phyloP scores from a whole-genome alignment of 2,797 vertebrate species.

The Neomorphus geoffroyi region DNA sequence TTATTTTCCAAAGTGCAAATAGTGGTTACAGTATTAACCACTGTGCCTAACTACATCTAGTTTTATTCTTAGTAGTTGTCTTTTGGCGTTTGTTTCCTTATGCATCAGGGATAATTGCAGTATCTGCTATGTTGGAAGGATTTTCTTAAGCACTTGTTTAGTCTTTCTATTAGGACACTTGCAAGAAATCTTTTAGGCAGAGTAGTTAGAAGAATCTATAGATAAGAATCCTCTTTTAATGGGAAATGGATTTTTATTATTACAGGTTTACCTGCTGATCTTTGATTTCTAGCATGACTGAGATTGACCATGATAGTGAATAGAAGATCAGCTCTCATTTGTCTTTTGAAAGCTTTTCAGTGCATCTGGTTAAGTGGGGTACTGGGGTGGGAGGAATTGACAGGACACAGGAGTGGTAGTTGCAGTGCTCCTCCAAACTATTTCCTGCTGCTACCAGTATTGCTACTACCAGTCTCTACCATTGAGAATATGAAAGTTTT shows the following conservation, averaged over 20 bases:
- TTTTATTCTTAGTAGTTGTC: background rate
- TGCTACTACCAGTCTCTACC: background rate
- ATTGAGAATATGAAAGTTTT: background rate
- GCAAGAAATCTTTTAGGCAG: background rate
- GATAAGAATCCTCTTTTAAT: background rate
- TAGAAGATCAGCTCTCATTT: background rate
- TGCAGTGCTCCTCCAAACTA: background rate
- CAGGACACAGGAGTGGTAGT: background rate
- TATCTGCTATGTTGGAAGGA: background rate
- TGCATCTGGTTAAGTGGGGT: background rate
- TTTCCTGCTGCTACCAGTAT: background rate
- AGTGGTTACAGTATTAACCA: background rate
- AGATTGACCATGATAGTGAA: background rate
- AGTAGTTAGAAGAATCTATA: background rate
- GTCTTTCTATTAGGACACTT: background rate
- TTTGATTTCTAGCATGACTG: background rate
- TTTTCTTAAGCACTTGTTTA: background rate
- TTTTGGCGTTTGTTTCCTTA: background rate
- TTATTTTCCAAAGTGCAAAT: background rate
- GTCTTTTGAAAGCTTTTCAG: background rate
- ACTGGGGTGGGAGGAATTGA: too few species aligned
- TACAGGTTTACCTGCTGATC: background rate
- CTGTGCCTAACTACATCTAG: background rate
- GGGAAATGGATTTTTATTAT: background rate
- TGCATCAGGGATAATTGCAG: background rate